Evolutionary conservation across 1,140 invertebrate genomes (phyloP), one percentile per base, ranked within the genome.

Genomic region (Scaptodrosophila lebanonensis): DNA sequence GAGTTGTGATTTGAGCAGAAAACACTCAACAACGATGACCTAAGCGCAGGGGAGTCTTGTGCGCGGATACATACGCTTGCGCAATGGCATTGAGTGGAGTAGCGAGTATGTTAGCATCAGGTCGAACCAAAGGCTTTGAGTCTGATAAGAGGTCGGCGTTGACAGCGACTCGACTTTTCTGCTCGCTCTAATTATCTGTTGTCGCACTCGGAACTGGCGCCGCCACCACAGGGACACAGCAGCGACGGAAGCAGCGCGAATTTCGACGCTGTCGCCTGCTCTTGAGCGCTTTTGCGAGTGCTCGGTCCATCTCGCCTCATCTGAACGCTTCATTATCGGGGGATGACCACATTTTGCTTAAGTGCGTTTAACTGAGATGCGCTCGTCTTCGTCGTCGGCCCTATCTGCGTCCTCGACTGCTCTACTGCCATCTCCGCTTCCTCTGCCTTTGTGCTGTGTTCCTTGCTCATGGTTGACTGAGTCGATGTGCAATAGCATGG

Each of bases 101-200:
- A n/a, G n/a, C n/a, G n/a, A n/a, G n/a, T n/a, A n/a, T n/a, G n/a
- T n/a, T n/a, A n/a, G n/a, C n/a, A n/a, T n/a, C n/a, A n/a, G n/a
- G 39, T 16, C 25, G n/a, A 15, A 44, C 30, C 13, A n/a, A 15
- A 35, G 35, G 15, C 35, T 17, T 38, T 52, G 50, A 36, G 33
- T 38, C 17, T 62, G 57, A 62, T 72, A 65, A 71, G 48, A 53
- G 36, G n/a, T n/a, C 53, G 49, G 54, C 45, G 47, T 32, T 49
- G 38, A 38, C 30, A 49, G 51, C 13, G 32, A 33, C 32, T 33
- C 52, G 36, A 42, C 52, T 40, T 44, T 66, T 45, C 53, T 18
- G 42, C 66, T 50, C 63, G 53, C 50, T 67, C 57, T 45, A 53
- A 65, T 65, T 71, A 51, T 57, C n/a, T 70, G 42, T 49, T 57